Conservation (phyloP, 2,113 vertebrate genomes). For the Cheilinus undulatus region DNA sequence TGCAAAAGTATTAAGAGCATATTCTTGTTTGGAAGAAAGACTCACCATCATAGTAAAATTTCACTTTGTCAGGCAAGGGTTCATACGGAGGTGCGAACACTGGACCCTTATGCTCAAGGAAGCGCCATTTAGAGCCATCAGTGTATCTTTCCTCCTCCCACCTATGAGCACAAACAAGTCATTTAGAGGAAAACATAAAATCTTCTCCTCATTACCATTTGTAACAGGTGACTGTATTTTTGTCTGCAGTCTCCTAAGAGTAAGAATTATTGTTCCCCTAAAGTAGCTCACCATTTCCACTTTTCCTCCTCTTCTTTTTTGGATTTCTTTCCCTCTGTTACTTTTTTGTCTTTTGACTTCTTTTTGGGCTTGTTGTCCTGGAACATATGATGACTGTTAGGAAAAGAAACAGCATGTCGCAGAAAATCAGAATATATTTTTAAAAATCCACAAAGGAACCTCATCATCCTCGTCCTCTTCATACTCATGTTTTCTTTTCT, state of each 20-base stretch:
- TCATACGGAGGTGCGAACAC: constrained; percentile 96
- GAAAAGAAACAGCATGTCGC: background rate
- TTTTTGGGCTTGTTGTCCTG: constrained; percentile 93
- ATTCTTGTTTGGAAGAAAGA: constrained; percentile 4
- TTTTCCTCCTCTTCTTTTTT: constrained; percentile 97
- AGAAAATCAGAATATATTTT: background rate
- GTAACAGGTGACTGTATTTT: background rate
- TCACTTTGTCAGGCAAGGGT: constrained; percentile 91
- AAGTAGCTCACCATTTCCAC: constrained; percentile 93
- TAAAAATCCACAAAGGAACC: constrained; percentile 45
- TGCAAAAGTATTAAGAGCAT: background rate
- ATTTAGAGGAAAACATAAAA: background rate
- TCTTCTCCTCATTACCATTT: background rate
- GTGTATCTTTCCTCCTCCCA: constrained; percentile 97
- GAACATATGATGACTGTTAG: constrained; percentile 2
- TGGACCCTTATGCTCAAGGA: constrained; percentile 96
- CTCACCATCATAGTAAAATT: constrained; percentile 96
- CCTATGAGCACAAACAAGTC: constrained; percentile 80
- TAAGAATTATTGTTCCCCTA: constrained; percentile 4
- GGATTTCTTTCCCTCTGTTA: constrained; percentile 86
- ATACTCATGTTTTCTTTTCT: constrained; percentile 93
- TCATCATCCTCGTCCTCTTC: constrained; percentile 80
- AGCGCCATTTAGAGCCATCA: constrained; percentile 97
- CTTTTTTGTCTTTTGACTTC: constrained; percentile 91
- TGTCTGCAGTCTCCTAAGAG: constrained; percentile 3